These are phyloP conservation scores for Pangasius krempfi DNA, from an alignment of 2,797 vertebrate species.

Conservation along the genomic window DNA sequence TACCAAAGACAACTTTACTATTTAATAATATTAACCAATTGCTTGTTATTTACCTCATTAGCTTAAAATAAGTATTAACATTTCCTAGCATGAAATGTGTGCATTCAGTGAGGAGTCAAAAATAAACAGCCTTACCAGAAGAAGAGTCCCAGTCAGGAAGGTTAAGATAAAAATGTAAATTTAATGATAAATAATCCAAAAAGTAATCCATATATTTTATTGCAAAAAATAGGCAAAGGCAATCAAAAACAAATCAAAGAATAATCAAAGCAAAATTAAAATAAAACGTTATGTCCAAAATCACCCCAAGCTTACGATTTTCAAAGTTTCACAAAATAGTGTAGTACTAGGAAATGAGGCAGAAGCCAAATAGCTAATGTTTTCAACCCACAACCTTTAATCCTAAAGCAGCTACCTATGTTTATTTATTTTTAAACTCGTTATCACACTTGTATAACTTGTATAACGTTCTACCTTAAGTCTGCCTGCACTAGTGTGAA, in stretches of 20 bases:
- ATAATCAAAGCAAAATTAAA: neutral
- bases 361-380: neutral
- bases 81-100: neutral
- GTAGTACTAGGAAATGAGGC: neutral
- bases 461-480: neutral
- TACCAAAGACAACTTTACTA: neutral
- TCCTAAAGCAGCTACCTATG: neutral
- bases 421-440: neutral
- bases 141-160: neutral
- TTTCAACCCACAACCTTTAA: neutral
- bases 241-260: neutral
- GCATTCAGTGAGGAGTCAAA: neutral
- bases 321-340: neutral
- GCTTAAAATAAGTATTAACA: neutral
- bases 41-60: neutral
- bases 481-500: neutral
- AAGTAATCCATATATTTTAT: neutral
- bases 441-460: neutral
- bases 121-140: slow-evolving; percentile 9
- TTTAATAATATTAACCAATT: neutral
- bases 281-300: neutral
- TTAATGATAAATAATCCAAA: neutral
- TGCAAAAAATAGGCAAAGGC: neutral
- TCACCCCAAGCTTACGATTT: neutral
- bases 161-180: neutral